phyloP scores from a whole-genome alignment of 2,113 vertebrate genomes.

The Kryptolebias marmoratus region DNA sequence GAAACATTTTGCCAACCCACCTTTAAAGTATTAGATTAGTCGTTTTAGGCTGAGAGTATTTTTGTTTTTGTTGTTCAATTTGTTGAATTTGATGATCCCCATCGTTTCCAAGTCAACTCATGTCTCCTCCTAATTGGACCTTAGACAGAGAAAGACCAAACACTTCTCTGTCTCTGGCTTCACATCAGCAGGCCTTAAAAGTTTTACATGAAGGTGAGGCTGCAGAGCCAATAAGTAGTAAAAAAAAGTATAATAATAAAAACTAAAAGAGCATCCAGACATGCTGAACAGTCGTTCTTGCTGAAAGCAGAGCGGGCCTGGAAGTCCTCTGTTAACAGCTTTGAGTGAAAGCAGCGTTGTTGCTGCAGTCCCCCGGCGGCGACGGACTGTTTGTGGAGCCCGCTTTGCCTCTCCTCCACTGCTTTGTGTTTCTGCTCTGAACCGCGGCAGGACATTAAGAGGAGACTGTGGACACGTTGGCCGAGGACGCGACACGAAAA shows the following conservation, averaged over 20 bases:
- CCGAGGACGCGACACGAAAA: conserved; percentile 36
- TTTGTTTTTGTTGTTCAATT: no score
- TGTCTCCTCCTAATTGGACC: conserved; percentile 29
- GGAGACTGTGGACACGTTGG: conserved; percentile 43
- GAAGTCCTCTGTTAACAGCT: conserved; percentile 62
- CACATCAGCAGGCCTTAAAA: conserved; percentile 46
- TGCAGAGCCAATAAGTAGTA: conserved; percentile 26
- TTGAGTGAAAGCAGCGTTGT: conserved; percentile 70
- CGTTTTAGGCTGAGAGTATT: no score
- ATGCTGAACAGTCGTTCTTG: conserved; percentile 67
- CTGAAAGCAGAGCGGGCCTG: conserved; percentile 62
- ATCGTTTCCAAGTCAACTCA: conserved; percentile 45
- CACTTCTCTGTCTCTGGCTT: neutral
- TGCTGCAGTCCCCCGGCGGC: conserved; percentile 47
- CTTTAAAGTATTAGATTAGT: no score
- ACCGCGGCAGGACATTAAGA: conserved; percentile 38
- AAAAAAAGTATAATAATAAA: conserved; percentile 20
- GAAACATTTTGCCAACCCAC: no score
- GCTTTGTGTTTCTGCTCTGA: conserved; percentile 60
- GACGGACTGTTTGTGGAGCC: conserved; percentile 51
- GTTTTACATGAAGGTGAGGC: conserved; percentile 53
- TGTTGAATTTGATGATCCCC: conserved; percentile 16
- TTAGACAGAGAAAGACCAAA: conserved; percentile 47
- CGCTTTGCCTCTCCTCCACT: conserved; percentile 42
- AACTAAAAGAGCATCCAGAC: conserved; percentile 28